Evolutionary conservation across 2,888 invertebrate genomes (phyloP).

Genomic region (Danaus chrysippus): DNA sequence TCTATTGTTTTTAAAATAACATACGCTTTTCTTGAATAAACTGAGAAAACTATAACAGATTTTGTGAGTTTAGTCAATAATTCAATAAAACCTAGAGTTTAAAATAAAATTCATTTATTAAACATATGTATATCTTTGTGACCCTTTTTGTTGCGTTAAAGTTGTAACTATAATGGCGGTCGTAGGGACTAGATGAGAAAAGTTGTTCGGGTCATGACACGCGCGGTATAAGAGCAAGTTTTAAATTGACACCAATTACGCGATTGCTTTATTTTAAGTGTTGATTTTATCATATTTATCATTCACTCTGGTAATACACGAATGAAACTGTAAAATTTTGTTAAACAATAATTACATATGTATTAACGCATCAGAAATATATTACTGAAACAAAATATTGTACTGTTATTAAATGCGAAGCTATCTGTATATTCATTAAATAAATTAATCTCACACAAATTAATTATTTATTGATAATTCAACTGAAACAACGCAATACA

Average conservation of each 20-base stretch:
- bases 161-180: constrained; percentile 20
- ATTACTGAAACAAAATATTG: neutral
- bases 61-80: too few relatives aligned
- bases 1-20: constrained; percentile 18
- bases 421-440: neutral
- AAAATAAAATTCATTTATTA: neutral
- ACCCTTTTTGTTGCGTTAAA: constrained; percentile 11
- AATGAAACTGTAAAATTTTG: too few relatives aligned
- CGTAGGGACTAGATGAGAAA: constrained; percentile 29
- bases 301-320: too few relatives aligned
- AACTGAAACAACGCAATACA: neutral
- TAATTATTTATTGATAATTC: constrained; percentile 1
- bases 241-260: constrained; percentile 25
- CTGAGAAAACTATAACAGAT: too few relatives aligned
- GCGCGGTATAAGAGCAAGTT: constrained; percentile 15
- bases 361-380: too few relatives aligned
- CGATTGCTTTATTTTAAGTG: constrained; percentile 1
- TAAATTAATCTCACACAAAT: neutral
- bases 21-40: too few relatives aligned
- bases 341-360: too few relatives aligned
- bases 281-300: too few relatives aligned
- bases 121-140: neutral
- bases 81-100: neutral
- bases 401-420: neutral
- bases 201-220: constrained; percentile 15